These are phyloP conservation scores for Mimachlamys varia DNA, from an alignment of 2,888 invertebrate genomes.

Conservation along the genomic window DNA sequence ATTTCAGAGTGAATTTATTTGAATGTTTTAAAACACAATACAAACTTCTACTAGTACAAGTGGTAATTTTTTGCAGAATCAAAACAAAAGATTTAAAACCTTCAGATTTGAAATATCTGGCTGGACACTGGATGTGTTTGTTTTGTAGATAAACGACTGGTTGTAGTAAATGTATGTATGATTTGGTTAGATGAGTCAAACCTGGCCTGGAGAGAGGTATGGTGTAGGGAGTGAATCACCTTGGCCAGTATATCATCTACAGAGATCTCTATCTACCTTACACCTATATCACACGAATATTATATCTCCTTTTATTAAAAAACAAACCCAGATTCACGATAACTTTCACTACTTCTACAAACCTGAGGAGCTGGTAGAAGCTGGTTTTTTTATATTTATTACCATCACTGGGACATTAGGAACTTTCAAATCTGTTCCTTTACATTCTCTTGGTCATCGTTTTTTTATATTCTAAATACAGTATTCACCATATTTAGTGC, in stretches of 20 bases:
- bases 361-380: too few species aligned
- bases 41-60: not conserved
- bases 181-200: not conserved
- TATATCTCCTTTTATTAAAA: too few species aligned
- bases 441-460: not conserved
- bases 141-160: not conserved
- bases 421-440: too few species aligned
- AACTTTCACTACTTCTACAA: too few species aligned
- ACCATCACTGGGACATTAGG: too few species aligned
- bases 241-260: not conserved
- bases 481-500: too few species aligned
- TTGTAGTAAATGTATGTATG: constrained; percentile 1
- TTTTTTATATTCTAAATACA: not conserved
- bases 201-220: not conserved
- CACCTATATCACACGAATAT: not conserved
- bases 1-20: not conserved
- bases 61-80: too few species aligned
- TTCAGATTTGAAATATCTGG: not conserved
- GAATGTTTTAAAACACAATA: not conserved
- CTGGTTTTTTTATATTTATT: too few species aligned
- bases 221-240: not conserved
- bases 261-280: not conserved
- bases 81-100: not conserved
- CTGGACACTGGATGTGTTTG: too few species aligned
- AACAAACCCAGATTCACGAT: too few species aligned